Evolutionary conservation across 2,888 invertebrate genomes (phyloP).

Genomic region (Protodeltote pygarga): DNA sequence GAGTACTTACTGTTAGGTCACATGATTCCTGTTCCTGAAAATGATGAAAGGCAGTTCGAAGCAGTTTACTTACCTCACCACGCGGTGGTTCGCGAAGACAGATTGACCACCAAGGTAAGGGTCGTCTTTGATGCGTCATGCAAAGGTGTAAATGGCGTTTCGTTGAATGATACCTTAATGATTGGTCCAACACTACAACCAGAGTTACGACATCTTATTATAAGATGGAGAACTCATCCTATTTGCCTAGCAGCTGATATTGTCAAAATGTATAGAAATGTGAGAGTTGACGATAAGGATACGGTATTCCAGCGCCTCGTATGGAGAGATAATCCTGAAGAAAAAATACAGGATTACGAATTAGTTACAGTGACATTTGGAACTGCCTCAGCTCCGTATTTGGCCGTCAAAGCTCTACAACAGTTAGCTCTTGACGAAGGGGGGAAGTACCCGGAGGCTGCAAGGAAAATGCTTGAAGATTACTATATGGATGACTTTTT

Average conservation of each 20-base stretch:
- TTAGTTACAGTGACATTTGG: slow-evolving; percentile 50
- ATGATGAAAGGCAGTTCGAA: neutral
- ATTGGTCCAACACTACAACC: slow-evolving; percentile 10
- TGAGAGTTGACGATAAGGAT: slow-evolving; percentile 6
- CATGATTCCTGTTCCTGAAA: neutral
- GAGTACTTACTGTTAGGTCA: neutral
- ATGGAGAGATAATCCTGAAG: slow-evolving; percentile 7
- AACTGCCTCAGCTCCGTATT: slow-evolving; percentile 49
- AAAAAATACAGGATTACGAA: slow-evolving; percentile 30
- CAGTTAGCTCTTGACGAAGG: slow-evolving; percentile 48
- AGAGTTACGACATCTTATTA: slow-evolving; percentile 1
- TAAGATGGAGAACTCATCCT: slow-evolving; percentile 8
- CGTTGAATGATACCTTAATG: too few species aligned
- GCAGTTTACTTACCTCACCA: neutral
- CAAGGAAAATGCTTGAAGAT: slow-evolving; percentile 26
- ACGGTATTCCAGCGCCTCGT: slow-evolving; percentile 1
- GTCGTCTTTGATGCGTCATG: neutral
- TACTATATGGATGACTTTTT: slow-evolving; percentile 40
- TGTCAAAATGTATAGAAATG: slow-evolving; percentile 15
- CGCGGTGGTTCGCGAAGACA: neutral
- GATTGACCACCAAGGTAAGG: too few species aligned
- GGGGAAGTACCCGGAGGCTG: slow-evolving; percentile 33
- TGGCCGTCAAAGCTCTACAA: slow-evolving; percentile 47
- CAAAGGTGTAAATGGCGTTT: neutral
- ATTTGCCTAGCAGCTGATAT: slow-evolving; percentile 8